Percentiles rank a stretch among this genome's conserved stretches.
Evolutionary conservation across 2,888 invertebrate species (phyloP).

Genomic region (Lepidonotus clava): DNA sequence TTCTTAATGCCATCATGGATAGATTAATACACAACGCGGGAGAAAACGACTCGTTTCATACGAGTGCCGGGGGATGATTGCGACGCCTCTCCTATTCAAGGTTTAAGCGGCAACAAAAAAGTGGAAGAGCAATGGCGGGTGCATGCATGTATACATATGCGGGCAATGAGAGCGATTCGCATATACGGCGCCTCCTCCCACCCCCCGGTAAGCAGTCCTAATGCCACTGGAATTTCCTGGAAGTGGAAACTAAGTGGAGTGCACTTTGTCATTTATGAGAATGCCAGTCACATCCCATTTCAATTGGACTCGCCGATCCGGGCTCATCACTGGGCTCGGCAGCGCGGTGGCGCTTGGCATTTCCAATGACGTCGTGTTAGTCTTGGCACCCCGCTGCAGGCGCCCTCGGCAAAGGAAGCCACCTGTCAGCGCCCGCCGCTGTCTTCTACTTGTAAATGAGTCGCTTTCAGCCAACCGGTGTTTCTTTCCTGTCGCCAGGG

Average conservation of each 20-base stretch:
- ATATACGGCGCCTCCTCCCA: background rate
- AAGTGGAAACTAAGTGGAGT: slow-evolving; percentile 32
- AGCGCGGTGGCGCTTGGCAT: slow-evolving; percentile 22
- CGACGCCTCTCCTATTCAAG: too few species aligned
- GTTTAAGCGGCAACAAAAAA: too few species aligned
- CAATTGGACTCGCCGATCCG: slow-evolving; percentile 16
- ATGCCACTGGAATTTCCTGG: background rate
- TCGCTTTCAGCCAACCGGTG: background rate
- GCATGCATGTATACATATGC: background rate
- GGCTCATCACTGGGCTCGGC: background rate
- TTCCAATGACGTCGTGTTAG: slow-evolving; percentile 32
- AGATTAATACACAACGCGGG: background rate
- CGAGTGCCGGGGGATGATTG: too few species aligned
- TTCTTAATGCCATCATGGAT: background rate
- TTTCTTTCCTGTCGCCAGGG: background rate
- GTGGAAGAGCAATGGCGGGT: background rate
- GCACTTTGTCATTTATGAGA: slow-evolving; percentile 45
- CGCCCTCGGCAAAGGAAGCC: background rate
- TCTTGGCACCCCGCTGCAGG: background rate
- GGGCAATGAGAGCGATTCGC: background rate
- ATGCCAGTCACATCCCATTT: slow-evolving; percentile 44
- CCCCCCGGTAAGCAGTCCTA: background rate
- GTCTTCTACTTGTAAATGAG: background rate
- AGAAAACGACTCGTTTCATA: background rate
- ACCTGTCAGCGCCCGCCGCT: background rate